phyloP scores from a whole-genome alignment of 1,140 invertebrate species.

The Trachelipus rathkii region DNA sequence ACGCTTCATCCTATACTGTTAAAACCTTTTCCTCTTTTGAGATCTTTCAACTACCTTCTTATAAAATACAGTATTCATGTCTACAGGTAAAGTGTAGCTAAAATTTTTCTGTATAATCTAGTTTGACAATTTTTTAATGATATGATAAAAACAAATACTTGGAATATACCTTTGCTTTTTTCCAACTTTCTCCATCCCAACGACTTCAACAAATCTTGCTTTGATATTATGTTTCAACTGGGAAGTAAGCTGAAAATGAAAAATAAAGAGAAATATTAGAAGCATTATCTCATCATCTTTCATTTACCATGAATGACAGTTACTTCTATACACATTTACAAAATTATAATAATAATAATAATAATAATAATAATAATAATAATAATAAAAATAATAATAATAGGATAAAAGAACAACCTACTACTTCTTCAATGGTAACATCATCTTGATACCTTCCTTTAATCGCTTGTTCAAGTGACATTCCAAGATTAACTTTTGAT shows the following conservation, averaged over 20 bases:
- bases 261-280: no score
- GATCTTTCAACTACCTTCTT: no score
- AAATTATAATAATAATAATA: no score
- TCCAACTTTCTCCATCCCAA: constrained; percentile 80
- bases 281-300: no score
- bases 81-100: no score
- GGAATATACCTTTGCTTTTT: constrained; percentile 65
- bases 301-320: no score
- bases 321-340: no score
- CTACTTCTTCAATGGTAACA: constrained; percentile 22
- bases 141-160: not conserved
- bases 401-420: not conserved
- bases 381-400: not conserved
- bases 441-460: constrained; percentile 39
- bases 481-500: constrained; percentile 61
- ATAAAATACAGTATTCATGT: no score
- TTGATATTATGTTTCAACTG: constrained; percentile 64
- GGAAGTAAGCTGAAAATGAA: constrained; percentile 50
- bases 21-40: no score
- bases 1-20: no score
- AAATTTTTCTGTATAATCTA: not conserved
- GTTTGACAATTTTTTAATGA: not conserved
- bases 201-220: constrained; percentile 75
- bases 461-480: constrained; percentile 36
- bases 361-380: no score